A percentile compares a stretch with the other conserved stretches of the same genome.
These are phyloP conservation scores for Cecidostiba fungosa DNA, from an alignment of 2,888 invertebrate genomes.

Conservation along the genomic window DNA sequence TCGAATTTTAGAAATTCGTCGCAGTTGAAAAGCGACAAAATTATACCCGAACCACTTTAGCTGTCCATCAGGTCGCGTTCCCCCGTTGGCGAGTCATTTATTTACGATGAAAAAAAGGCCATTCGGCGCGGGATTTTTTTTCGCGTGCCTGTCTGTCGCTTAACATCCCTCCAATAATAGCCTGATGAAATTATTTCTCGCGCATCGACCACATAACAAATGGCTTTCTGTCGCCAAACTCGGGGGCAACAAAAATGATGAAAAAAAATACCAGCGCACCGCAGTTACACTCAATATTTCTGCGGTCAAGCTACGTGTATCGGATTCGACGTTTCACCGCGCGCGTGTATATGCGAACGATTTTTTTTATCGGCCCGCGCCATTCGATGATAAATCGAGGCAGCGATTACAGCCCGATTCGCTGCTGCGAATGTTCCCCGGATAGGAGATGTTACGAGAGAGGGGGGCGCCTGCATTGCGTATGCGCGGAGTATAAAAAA, in stretches of 20 bases:
- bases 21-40: neutral
- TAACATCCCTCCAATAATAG: slow-evolving; percentile 26
- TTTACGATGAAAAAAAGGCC: slow-evolving; percentile 18
- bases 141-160: neutral
- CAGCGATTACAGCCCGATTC: slow-evolving; percentile 55
- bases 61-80: neutral
- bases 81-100: neutral
- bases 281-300: slow-evolving; percentile 50
- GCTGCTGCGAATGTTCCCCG: neutral
- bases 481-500: neutral
- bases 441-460: slow-evolving; percentile 25
- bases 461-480: neutral
- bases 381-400: slow-evolving; percentile 56
- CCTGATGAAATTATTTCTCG: slow-evolving; percentile 22
- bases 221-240: slow-evolving; percentile 14
- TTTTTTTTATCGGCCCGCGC: slow-evolving; percentile 44
- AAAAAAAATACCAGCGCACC: slow-evolving; percentile 9
- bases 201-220: slow-evolving; percentile 17
- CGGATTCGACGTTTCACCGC: slow-evolving; percentile 56
- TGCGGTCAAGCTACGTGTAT: slow-evolving; percentile 50
- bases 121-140: neutral
- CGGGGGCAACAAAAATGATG: neutral
- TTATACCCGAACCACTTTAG: neutral
- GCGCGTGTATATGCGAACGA: neutral
- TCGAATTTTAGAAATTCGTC: neutral